Conservation (phyloP, 2,113 vertebrate genomes). For the Hoplias malabaricus region DNA sequence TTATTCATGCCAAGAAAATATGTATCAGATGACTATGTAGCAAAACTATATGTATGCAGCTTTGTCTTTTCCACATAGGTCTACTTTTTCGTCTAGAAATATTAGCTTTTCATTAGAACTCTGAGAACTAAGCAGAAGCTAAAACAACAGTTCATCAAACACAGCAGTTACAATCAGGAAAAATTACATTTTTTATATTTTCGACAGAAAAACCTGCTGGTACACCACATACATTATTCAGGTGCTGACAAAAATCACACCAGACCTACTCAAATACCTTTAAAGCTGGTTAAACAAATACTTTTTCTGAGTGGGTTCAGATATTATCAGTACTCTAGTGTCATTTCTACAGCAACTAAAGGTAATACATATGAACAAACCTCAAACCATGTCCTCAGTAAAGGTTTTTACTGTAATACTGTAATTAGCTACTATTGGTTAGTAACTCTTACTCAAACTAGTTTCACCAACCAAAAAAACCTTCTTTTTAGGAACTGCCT, state of each 20-base stretch:
- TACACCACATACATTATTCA: neutral
- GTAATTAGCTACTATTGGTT: neutral
- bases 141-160: slow-evolving; percentile 1
- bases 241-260: neutral
- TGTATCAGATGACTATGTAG: slow-evolving; percentile 23
- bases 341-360: neutral
- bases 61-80: neutral
- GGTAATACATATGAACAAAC: neutral
- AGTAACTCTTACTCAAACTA: neutral
- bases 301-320: neutral
- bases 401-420: too few relatives aligned
- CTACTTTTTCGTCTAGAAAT: slow-evolving; percentile 9
- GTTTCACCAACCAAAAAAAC: neutral
- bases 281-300: neutral
- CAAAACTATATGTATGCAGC: slow-evolving; percentile 11
- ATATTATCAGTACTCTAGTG: neutral
- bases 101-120: neutral
- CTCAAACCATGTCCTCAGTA: neutral
- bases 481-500: neutral
- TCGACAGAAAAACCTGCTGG: neutral
- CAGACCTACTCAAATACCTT: neutral
- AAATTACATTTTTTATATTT: neutral
- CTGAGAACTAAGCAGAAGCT: neutral
- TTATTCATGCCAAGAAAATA: slow-evolving; percentile 44
- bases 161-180: slow-evolving; percentile 2